These are phyloP conservation scores for Rafetus swinhoei DNA, from an alignment of 2,113 vertebrate species.

Conservation along the genomic window DNA sequence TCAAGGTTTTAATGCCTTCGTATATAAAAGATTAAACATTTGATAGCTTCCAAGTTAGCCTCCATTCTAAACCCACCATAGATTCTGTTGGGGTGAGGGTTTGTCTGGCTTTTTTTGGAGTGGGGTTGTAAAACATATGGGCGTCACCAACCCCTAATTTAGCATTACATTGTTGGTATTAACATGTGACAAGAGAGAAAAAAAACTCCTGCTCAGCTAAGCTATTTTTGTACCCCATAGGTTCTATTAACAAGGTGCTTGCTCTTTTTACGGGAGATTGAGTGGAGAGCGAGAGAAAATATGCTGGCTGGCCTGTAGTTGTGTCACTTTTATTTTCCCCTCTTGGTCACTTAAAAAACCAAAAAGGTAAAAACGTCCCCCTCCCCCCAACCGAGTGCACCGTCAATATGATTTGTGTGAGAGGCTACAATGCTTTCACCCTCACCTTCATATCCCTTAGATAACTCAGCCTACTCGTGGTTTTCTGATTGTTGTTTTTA, in stretches of 20 bases:
- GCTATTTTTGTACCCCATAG: conserved; percentile 18
- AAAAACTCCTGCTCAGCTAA: conserved; percentile 16
- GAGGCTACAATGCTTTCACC: conserved; percentile 71
- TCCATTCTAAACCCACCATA: conserved; percentile 52
- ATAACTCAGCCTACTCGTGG: conserved; percentile 65
- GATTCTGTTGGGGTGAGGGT: conserved; percentile 48
- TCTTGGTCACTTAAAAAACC: conserved; percentile 53
- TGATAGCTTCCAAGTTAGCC: conserved; percentile 17
- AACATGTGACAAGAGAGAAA: conserved; percentile 52
- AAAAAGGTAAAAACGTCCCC: conserved; percentile 70
- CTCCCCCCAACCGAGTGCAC: conserved; percentile 59
- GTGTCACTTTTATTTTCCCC: conserved; percentile 67
- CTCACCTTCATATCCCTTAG: conserved; percentile 64
- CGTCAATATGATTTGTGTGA: conserved; percentile 77
- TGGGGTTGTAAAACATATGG: conserved; percentile 31
- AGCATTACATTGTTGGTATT: conserved; percentile 50
- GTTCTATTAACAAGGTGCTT: background rate
- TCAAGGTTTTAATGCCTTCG: background rate
- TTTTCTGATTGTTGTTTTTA: conserved; percentile 18
- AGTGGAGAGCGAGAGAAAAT: conserved; percentile 14
- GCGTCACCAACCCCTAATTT: conserved; percentile 16
- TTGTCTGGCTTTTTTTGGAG: background rate
- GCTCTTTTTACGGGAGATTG: background rate
- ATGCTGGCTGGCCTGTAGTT: conserved; percentile 46
- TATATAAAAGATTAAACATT: conserved; percentile 27